Base-by-base conservation (phyloP, 1,140 invertebrate genomes). In the Thrips palmi region DNA sequence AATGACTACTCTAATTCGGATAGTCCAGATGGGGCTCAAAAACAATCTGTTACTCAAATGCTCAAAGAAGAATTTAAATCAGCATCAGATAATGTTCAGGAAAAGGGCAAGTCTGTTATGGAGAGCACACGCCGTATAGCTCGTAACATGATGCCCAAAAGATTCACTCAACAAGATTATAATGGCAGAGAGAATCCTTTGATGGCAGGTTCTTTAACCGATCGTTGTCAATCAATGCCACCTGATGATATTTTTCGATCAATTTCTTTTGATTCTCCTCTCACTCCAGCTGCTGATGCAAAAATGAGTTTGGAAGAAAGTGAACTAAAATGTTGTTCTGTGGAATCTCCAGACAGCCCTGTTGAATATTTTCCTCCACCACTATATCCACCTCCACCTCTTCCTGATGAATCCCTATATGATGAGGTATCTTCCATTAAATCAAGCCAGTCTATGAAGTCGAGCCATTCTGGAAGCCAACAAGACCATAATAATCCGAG, bases 321-420 rank as follows among this genome's bases (percentile, higher is more conserved):
- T 25, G 43, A 28, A 46, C 42, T 17, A 29, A 34, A 30, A 31
- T 10, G 19, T 23, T 11, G 20, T 7, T 29, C 3, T 29, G 17
- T 12, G 4, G 4, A 7, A 19, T n/a, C 14, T 10, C 50, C 47
- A 39, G 50, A 49, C 12, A 47, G 45, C n/a, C 39, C 48, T 21
- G 41, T 33, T 14, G 36, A 17, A 22, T 33, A 36, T 32, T 41
- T 36, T n/a, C 64, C 63, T 17, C 67, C 67, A 8, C 63, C 65
- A 7, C 49, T 59, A 21, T 68, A 67, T 49, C 68, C 68, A 15
- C 68, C 68, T 22, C 67, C 68, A 17, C 66, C 67, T 24, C 52
- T 65, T 48, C 65, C 65, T 22, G 63, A 66, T 33, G 67, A 69
- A 45, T 59, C 58, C 18, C 56, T 67, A 37, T 70, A 70, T 44